phyloP scores from a whole-genome alignment of 2,113 vertebrate genomes.

The Rhea americana region DNA sequence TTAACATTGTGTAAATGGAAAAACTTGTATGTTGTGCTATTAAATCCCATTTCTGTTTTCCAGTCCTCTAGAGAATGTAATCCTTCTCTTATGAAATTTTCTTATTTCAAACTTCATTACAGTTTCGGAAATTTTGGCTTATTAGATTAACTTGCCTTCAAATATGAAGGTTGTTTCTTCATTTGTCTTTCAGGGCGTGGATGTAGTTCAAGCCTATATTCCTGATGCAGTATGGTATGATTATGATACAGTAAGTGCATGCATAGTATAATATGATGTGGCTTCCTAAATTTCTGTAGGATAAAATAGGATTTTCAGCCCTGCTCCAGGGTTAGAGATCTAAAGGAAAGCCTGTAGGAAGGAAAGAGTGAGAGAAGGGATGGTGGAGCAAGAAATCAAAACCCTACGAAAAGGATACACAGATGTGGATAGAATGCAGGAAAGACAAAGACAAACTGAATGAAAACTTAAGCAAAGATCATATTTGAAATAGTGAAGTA shows the following conservation, averaged over 20 bases:
- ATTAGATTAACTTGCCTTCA: background rate
- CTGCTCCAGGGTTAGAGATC: background rate
- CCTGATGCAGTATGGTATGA: constrained; percentile 90
- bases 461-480: background rate
- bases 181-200: constrained; percentile 73
- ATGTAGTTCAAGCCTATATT: constrained; percentile 77
- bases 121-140: background rate
- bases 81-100: background rate
- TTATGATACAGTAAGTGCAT: constrained; percentile 88
- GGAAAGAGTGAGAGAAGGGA: background rate
- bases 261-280: background rate
- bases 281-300: background rate
- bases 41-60: background rate
- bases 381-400: background rate
- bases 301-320: background rate
- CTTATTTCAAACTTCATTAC: background rate
- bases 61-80: background rate
- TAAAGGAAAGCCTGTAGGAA: background rate
- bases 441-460: background rate
- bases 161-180: background rate
- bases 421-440: background rate
- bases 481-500: background rate
- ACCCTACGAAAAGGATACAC: too few species aligned
- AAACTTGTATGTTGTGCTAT: background rate
- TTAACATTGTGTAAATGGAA: background rate